These are phyloP conservation scores for Himalopsyche tibetana DNA, from an alignment of 2,888 invertebrate genomes.

Conservation along the genomic window DNA sequence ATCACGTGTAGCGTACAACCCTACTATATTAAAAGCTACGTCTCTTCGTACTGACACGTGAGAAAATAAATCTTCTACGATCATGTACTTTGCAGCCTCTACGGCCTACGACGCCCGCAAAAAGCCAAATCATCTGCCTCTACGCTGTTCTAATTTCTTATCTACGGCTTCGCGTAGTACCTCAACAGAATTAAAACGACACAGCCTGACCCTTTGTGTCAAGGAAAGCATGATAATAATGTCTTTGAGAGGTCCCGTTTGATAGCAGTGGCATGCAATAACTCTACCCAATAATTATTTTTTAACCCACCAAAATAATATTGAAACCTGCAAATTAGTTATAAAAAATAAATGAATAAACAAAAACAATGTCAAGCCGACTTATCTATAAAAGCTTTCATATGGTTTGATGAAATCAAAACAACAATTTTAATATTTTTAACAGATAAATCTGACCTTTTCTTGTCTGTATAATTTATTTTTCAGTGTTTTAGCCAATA, in stretches of 20 bases:
- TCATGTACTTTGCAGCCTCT: background rate
- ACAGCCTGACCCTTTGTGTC: conserved; percentile 30
- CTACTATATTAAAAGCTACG: background rate
- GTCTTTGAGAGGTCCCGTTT: background rate
- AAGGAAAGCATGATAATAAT: conserved; percentile 31
- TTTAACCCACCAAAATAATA: too few relatives aligned
- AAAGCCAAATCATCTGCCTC: conserved; percentile 16
- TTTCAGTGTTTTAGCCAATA: too few relatives aligned
- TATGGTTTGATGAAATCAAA: too few relatives aligned
- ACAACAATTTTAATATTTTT: too few relatives aligned
- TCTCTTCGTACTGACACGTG: background rate
- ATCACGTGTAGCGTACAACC: background rate
- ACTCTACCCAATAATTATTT: too few relatives aligned
- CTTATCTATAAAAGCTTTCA: too few relatives aligned
- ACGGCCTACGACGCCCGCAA: conserved; percentile 23
- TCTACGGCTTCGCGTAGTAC: background rate
- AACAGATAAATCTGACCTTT: too few relatives aligned
- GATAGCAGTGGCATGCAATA: background rate
- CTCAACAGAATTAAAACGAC: conserved; percentile 34
- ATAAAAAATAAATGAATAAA: too few relatives aligned
- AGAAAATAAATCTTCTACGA: conserved; percentile 26
- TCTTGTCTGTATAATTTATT: too few relatives aligned
- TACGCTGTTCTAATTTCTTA: conserved; percentile 20
- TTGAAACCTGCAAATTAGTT: too few relatives aligned
- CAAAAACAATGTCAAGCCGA: too few relatives aligned